phyloP scores from a whole-genome alignment of 2,113 vertebrate genomes.

The Cyanoramphus novaezelandiae region DNA sequence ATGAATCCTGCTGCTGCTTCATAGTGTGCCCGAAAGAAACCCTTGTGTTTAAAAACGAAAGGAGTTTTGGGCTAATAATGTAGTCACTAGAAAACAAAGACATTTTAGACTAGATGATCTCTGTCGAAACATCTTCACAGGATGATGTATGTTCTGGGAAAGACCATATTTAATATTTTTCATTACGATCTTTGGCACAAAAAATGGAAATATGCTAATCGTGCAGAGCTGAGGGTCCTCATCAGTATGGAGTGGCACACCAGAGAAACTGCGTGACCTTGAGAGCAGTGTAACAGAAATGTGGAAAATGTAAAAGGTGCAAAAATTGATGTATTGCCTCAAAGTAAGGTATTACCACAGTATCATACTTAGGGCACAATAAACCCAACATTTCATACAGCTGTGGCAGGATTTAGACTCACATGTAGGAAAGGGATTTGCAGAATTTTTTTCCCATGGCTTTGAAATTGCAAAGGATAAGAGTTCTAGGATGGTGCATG shows the following conservation, averaged over 20 bases:
- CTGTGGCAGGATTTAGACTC: background rate
- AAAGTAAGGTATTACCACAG: too few species aligned
- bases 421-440: background rate
- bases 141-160: background rate
- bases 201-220: background rate
- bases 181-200: conserved; percentile 38
- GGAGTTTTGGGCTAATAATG: background rate
- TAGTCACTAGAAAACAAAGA: background rate
- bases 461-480: background rate
- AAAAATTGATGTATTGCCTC: background rate
- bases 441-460: background rate
- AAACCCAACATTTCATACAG: background rate
- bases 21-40: background rate
- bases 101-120: background rate
- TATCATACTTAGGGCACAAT: background rate
- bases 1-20: background rate
- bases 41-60: background rate
- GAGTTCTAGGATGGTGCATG: background rate
- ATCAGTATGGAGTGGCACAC: background rate
- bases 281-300: background rate
- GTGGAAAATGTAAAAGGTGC: background rate
- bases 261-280: conserved; percentile 1
- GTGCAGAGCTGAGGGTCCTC: background rate
- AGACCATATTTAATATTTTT: conserved; percentile 41
- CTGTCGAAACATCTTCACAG: background rate